phyloP scores from a whole-genome alignment of 2,888 invertebrate species.

The Diaprepes abbreviatus region DNA sequence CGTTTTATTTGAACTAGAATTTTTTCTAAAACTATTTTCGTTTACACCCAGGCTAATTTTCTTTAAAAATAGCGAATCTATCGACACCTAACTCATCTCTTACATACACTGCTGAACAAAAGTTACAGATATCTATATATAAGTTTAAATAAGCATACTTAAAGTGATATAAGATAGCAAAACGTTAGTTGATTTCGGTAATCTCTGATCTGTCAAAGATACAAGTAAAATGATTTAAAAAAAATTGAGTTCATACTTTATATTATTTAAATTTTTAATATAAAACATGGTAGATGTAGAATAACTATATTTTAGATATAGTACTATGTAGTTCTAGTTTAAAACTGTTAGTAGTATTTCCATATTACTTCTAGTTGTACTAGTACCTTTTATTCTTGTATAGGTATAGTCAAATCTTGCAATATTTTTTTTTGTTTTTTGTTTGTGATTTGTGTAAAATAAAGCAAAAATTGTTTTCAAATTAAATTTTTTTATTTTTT shows the following conservation, averaged over 20 bases:
- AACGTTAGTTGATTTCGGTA: no score
- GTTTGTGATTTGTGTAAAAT: constrained; percentile 58
- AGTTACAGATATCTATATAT: no score
- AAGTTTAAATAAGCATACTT: no score
- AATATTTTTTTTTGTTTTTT: constrained; percentile 53
- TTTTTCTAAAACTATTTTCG: no score
- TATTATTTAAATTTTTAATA: constrained; percentile 2
- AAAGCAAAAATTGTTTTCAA: constrained; percentile 49
- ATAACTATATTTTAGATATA: neutral
- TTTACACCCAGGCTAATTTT: no score
- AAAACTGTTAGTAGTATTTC: constrained; percentile 13
- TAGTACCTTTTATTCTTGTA: constrained; percentile 36
- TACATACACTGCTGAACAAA: no score
- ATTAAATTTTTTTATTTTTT: neutral
- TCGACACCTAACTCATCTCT: no score
- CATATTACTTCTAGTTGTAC: constrained; percentile 23
- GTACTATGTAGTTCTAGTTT: constrained; percentile 11
- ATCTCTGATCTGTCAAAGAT: no score
- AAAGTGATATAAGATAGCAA: no score
- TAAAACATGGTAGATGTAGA: constrained; percentile 7
- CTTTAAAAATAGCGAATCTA: no score
- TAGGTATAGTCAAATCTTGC: constrained; percentile 44
- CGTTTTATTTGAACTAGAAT: no score
- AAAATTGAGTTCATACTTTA: neutral
- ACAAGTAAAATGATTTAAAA: no score